These are phyloP conservation scores for Oreonectes daqikongensis DNA, from an alignment of 2,797 vertebrate genomes.

Conservation along the genomic window DNA sequence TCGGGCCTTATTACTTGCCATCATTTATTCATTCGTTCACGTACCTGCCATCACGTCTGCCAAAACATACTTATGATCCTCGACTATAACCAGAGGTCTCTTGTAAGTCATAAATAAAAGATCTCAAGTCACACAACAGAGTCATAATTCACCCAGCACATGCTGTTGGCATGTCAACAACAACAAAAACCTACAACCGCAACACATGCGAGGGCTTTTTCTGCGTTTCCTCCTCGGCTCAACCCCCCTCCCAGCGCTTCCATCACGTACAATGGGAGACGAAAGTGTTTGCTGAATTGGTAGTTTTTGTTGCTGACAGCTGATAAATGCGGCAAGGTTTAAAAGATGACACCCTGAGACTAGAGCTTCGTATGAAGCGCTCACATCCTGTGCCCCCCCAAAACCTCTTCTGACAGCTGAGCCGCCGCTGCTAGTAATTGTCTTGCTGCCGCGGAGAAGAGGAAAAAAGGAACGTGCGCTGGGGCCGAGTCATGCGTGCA, in stretches of 20 bases:
- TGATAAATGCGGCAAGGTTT: slow-evolving; percentile 74
- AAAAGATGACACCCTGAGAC: slow-evolving; percentile 75
- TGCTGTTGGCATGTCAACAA: slow-evolving; percentile 31
- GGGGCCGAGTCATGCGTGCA: slow-evolving; percentile 65
- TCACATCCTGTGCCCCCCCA: slow-evolving; percentile 61
- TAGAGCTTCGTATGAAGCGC: slow-evolving; percentile 59
- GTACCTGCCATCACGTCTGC: slow-evolving; percentile 69
- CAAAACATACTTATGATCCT: slow-evolving; percentile 62
- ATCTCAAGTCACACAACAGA: slow-evolving; percentile 54
- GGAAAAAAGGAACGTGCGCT: slow-evolving; percentile 57
- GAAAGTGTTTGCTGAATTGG: slow-evolving; percentile 75
- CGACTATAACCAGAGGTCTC: slow-evolving; percentile 59
- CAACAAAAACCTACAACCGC: slow-evolving; percentile 60
- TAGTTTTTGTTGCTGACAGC: slow-evolving; percentile 77
- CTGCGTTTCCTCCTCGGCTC: slow-evolving; percentile 34
- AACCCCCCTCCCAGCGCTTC: slow-evolving; percentile 50
- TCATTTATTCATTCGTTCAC: slow-evolving; percentile 77
- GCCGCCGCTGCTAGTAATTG: slow-evolving; percentile 68
- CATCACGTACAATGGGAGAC: slow-evolving; percentile 61
- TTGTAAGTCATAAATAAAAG: slow-evolving; percentile 63
- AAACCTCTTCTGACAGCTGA: slow-evolving; percentile 72
- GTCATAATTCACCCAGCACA: slow-evolving; percentile 63
- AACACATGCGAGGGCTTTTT: slow-evolving; percentile 48
- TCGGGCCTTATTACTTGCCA: slow-evolving; percentile 60
- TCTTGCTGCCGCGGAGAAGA: slow-evolving; percentile 56